Percentiles rank a stretch among this genome's conserved stretches.
Evolutionary conservation across 2,113 vertebrate genomes (phyloP).

Genomic region (Jacana jacana): DNA sequence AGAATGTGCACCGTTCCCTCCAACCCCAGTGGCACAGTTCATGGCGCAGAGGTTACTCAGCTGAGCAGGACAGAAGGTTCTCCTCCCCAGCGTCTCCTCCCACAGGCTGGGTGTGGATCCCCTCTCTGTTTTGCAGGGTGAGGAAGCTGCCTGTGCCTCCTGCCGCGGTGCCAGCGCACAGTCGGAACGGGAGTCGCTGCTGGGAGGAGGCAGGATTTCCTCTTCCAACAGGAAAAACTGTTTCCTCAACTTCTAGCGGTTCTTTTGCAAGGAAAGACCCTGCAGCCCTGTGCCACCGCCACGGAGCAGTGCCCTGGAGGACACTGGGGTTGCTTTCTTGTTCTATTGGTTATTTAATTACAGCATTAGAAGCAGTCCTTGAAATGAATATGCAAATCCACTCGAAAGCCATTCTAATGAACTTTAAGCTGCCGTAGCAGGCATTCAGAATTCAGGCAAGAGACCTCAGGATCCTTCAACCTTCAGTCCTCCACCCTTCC

Average conservation of each 20-base stretch:
- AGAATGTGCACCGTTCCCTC: neutral
- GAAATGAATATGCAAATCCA: neutral
- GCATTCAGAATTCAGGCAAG: neutral
- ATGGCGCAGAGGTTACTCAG: neutral
- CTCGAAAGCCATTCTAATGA: neutral
- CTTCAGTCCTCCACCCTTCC: neutral
- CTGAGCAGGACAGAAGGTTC: neutral
- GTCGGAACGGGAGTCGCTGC: neutral
- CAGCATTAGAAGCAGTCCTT: neutral
- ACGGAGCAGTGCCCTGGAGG: neutral
- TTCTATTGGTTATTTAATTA: neutral
- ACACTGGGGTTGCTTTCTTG: neutral
- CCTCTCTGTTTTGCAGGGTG: neutral
- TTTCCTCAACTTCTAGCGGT: no score
- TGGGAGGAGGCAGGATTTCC: neutral
- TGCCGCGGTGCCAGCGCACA: neutral
- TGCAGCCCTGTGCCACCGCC: neutral
- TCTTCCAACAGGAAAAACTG: neutral
- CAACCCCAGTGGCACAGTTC: neutral
- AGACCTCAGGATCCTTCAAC: neutral
- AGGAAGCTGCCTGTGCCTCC: neutral
- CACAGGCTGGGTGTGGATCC: neutral
- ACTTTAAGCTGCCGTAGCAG: neutral
- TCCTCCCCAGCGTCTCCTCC: neutral
- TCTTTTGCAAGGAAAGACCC: no score